phyloP scores from a whole-genome alignment of 2,888 invertebrate genomes.

The Drosophila aldrichi region DNA sequence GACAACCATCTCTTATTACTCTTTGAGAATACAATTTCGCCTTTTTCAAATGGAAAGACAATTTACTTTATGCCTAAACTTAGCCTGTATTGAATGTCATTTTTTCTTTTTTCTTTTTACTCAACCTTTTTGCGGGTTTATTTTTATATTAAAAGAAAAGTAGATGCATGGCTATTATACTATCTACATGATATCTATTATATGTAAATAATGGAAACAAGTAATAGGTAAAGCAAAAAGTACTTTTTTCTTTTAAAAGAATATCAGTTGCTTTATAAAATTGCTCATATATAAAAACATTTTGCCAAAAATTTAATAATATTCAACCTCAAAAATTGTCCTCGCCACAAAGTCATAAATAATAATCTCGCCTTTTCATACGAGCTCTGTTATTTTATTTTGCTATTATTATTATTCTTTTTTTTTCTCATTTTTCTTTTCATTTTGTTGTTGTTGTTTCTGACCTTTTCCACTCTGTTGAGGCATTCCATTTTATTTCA shows the following conservation, averaged over 20 bases:
- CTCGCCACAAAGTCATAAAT: conserved; percentile 61
- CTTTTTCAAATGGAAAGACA: neutral
- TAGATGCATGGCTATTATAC: neutral
- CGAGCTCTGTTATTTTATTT: conserved; percentile 23
- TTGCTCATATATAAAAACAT: too few species aligned
- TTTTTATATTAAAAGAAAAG: too few species aligned
- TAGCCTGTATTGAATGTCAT: neutral
- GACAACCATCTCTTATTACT: neutral
- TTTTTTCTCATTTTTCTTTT: conserved; percentile 20
- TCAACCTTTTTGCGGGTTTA: neutral
- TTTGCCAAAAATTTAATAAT: too few species aligned
- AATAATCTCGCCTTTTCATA: conserved; percentile 56
- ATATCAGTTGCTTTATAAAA: neutral
- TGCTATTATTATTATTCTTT: conserved; percentile 2
- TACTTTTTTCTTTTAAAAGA: too few species aligned
- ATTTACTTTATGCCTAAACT: neutral
- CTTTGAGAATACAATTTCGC: too few species aligned
- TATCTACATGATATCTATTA: too few species aligned
- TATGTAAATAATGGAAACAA: too few species aligned
- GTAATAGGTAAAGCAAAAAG: too few species aligned
- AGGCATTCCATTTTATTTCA: conserved; percentile 57
- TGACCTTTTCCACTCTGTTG: neutral
- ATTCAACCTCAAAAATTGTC: conserved; percentile 18
- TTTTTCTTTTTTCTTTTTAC: neutral
- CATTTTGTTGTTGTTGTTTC: neutral